A percentile compares a stretch with the other conserved stretches of the same genome.
phyloP scores from a whole-genome alignment of 2,797 vertebrate genomes.

The Buceros bicornis region DNA sequence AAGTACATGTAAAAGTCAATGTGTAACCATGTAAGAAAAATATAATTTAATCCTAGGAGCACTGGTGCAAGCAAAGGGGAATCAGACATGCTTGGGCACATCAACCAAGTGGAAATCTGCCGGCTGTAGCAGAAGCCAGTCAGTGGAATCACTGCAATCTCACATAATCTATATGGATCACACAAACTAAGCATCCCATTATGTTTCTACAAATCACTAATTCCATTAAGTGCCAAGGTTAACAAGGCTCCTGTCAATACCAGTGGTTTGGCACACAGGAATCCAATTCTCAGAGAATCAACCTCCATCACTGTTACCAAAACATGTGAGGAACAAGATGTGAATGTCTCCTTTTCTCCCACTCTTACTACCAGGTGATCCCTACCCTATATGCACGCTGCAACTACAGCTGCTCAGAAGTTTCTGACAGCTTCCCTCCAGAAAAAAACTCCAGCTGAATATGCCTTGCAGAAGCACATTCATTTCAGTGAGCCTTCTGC shows the following conservation, averaged over 20 bases:
- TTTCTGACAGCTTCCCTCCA: background rate
- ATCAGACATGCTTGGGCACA: background rate
- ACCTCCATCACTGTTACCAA: background rate
- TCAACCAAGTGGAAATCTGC: background rate
- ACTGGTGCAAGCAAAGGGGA: background rate
- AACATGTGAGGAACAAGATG: background rate
- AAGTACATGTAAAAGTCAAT: background rate
- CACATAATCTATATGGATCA: background rate
- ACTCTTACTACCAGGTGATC: background rate
- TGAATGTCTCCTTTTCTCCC: background rate
- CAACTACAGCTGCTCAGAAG: background rate
- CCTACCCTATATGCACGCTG: background rate
- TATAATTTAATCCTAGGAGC: background rate
- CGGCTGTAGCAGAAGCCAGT: background rate
- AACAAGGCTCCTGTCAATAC: conserved; percentile 31
- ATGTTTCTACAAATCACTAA: conserved; percentile 33
- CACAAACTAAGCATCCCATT: conserved; percentile 21
- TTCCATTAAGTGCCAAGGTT: background rate
- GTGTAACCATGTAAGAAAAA: background rate
- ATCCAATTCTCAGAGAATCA: conserved; percentile 15
- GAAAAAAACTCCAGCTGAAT: background rate
- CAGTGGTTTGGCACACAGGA: conserved; percentile 6
- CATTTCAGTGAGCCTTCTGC: background rate
- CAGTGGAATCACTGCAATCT: conserved; percentile 5
- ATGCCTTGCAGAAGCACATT: background rate